Base-by-base conservation (phyloP, 2,797 vertebrate genomes). In the Onychomys leucogaster region DNA sequence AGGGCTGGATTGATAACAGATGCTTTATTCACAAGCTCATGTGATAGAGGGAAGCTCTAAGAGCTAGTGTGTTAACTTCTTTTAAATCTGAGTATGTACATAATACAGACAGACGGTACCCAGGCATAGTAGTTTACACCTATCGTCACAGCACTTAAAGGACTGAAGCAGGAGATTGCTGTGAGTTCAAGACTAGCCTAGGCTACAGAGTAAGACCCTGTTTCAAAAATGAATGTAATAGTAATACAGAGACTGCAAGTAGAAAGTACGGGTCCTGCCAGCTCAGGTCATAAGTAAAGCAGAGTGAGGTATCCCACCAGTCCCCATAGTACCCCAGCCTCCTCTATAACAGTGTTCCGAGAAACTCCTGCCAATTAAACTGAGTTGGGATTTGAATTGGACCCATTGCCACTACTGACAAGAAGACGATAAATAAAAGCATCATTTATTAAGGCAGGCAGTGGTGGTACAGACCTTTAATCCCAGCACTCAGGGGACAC, bases 61-160 rank as follows among this genome's bases (percentile, higher is more conserved):
- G 49, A 76, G 67, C 25, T 37, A 80, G 43, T 80, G 14, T 63
- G 43, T 71, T 61, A 49, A 52, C 46, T 41, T 93, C 80, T 41
- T 92, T 86, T 95, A 89, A 61, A 82, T n/a, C 61, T 94, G 63
- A 65, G 73, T 77, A n/a, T 32, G 61, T 71, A 23, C 14, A 32
- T 69, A 67, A 55, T 78, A 43, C 14, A 43, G 10, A 83, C 59
- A 59, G 14, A 73, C 29, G 65, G 17, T 19, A 65, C 59, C 9
- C 84, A 55, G 32, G 12, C 46, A 55, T 71, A 10, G 23, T 69
- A n/a, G 34, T 16, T 41, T 49, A 73, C n/a, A 37, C 85, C n/a
- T 73, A 27, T 77, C 34, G 77, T n/a, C 29, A 34, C 34, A 63
- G 73, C 41, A 49, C 87, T 49, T 63, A 32, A 14, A 32, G 75